Evolutionary conservation across 2,113 vertebrate species (phyloP).

Genomic region (Pluvialis apricaria): DNA sequence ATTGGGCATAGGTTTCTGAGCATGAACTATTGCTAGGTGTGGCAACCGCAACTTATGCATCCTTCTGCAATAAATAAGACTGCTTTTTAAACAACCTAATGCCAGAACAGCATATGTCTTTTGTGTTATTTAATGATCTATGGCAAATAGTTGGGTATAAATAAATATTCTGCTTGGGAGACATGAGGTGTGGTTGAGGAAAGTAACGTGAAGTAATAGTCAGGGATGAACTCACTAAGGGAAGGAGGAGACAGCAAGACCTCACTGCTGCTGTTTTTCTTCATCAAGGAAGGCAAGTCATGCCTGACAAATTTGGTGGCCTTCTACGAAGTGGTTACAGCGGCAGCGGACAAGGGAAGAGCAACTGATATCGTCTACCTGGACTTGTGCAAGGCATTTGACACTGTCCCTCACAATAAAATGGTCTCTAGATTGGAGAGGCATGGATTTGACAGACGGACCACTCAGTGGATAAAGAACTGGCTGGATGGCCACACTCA

Average conservation of each 20-base stretch:
- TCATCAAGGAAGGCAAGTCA: neutral
- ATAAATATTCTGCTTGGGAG: neutral
- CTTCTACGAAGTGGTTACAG: no score
- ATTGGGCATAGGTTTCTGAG: neutral
- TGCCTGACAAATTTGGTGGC: no score
- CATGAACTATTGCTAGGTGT: neutral
- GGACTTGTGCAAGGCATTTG: no score
- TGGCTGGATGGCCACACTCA: no score
- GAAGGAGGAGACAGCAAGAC: neutral
- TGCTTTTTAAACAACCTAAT: neutral
- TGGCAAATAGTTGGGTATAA: neutral
- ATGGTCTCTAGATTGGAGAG: no score
- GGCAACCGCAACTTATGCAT: rapidly evolving
- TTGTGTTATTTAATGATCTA: neutral
- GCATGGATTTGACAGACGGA: no score
- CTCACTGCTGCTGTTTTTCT: neutral
- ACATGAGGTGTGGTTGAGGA: neutral
- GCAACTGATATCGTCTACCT: no score
- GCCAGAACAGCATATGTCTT: rapidly evolving
- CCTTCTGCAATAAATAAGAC: neutral
- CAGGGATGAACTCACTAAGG: neutral
- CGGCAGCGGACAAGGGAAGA: no score
- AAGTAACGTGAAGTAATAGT: neutral
- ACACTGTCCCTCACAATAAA: no score
- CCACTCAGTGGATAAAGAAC: no score